These are phyloP conservation scores for Falco columbarius DNA, from an alignment of 2,797 vertebrate species.

Conservation along the genomic window DNA sequence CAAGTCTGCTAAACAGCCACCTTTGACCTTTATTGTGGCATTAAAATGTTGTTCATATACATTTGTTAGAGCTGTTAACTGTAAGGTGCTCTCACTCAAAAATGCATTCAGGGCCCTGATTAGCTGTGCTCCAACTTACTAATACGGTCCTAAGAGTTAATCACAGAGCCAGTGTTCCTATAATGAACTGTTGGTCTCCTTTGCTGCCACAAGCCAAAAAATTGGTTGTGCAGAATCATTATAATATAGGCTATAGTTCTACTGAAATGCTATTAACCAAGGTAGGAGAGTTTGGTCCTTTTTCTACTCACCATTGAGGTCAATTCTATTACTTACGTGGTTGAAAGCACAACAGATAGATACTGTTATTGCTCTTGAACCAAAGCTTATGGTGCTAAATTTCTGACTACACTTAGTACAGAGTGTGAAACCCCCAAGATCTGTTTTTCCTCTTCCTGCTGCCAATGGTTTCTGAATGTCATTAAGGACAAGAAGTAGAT, in stretches of 20 bases:
- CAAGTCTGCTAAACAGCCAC: background rate
- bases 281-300: background rate
- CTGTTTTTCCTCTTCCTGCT: slow-evolving; percentile 37
- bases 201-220: background rate
- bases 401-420: slow-evolving; percentile 3
- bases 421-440: slow-evolving; percentile 7
- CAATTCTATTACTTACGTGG: background rate
- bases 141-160: background rate
- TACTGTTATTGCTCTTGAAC: background rate
- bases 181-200: background rate
- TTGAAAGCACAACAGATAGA: background rate
- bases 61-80: background rate
- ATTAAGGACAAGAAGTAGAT: slow-evolving; percentile 29
- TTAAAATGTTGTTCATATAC: background rate
- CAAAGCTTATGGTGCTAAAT: background rate
- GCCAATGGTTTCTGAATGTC: slow-evolving; percentile 19
- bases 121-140: background rate
- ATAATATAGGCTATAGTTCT: background rate
- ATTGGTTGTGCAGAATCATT: background rate
- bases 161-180: background rate
- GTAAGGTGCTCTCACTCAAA: background rate
- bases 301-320: background rate
- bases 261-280: background rate
- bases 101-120: background rate
- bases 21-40: background rate